phyloP scores from a whole-genome alignment of 2,113 vertebrate genomes.

The Perca flavescens region DNA sequence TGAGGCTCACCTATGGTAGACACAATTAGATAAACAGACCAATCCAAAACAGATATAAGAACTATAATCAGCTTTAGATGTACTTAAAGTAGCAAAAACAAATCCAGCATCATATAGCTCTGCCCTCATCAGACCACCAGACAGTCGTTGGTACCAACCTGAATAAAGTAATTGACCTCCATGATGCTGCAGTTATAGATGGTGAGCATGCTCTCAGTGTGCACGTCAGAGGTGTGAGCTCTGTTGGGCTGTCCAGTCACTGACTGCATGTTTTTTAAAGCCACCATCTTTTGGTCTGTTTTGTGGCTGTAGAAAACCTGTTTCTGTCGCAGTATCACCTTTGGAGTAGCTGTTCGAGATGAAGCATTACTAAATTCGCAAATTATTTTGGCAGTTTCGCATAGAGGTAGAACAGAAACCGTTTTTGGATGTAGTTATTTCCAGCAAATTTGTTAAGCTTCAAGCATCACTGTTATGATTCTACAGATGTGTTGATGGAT shows the following conservation, averaged over 20 bases:
- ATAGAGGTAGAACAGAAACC: constrained; percentile 33
- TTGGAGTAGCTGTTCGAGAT: constrained; percentile 36
- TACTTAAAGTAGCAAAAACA: background rate
- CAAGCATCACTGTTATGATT: background rate
- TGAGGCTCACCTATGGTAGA: constrained; percentile 52
- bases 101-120: background rate
- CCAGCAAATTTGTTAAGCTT: background rate
- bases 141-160: constrained; percentile 54
- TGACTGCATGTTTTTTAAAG: background rate
- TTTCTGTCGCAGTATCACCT: constrained; percentile 55
- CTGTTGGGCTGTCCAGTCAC: background rate
- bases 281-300: rapidly evolving
- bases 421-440: background rate
- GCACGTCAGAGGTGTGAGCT: constrained; percentile 1
- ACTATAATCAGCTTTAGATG: background rate
- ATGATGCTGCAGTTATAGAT: constrained; percentile 75
- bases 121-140: background rate
- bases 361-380: constrained; percentile 64
- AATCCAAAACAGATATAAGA: background rate
- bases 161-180: constrained; percentile 45
- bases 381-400: constrained; percentile 62
- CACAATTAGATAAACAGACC: background rate
- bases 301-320: constrained; percentile 38
- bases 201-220: constrained; percentile 49
- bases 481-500: background rate